phyloP scores from a whole-genome alignment of 2,888 invertebrate genomes.

The Proisotoma minuta region DNA sequence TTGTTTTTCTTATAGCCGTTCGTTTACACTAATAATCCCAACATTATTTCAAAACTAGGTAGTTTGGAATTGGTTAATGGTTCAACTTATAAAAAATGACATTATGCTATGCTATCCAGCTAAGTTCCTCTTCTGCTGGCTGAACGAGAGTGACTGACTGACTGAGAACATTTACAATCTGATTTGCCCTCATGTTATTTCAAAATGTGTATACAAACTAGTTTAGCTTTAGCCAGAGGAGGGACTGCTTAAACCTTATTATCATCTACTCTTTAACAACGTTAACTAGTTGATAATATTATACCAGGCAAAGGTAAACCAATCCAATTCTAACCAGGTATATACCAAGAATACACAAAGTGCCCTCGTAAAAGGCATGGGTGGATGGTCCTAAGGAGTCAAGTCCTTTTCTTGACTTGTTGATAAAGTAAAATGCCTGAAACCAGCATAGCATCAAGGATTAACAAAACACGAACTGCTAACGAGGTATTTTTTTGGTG shows the following conservation, averaged over 20 bases:
- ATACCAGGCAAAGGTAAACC: neutral
- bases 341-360: too few species aligned
- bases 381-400: too few species aligned
- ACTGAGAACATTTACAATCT: neutral
- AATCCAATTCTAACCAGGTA: too few species aligned
- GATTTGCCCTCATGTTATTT: neutral
- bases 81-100: too few species aligned
- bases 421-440: neutral
- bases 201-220: slow-evolving; percentile 2
- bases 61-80: too few species aligned
- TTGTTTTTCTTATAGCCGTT: neutral
- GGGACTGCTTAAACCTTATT: neutral
- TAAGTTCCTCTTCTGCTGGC: too few species aligned
- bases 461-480: slow-evolving; percentile 11
- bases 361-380: too few species aligned
- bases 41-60: too few species aligned
- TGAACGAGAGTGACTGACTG: neutral
- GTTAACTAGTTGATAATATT: slow-evolving; percentile 1
- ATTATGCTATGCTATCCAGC: too few species aligned
- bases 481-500: slow-evolving; percentile 6
- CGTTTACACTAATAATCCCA: too few species aligned
- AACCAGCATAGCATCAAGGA: neutral
- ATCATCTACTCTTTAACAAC: slow-evolving; percentile 2
- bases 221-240: too few species aligned
- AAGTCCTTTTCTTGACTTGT: neutral